phyloP scores from a whole-genome alignment of 1,140 invertebrate genomes.

The Drosophila azteca region DNA sequence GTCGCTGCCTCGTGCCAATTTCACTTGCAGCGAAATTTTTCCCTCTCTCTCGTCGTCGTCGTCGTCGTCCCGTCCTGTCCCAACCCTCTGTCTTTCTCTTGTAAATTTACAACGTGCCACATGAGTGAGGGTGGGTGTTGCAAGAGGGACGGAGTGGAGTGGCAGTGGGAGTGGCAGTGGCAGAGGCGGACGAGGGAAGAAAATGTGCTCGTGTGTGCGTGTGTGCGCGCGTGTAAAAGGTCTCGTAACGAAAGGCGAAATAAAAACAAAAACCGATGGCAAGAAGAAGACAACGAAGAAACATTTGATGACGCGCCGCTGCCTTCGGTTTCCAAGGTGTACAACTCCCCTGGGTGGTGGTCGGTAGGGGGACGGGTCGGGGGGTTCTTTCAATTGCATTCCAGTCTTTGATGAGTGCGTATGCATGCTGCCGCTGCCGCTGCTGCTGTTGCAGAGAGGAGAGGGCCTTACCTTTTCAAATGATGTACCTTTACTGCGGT shows the following conservation, averaged over 20 bases:
- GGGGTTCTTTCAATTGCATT: no score
- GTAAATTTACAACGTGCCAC: constrained; percentile 47
- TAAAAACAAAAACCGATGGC: constrained; percentile 76
- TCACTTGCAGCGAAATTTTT: constrained; percentile 65
- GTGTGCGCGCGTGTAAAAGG: constrained; percentile 70
- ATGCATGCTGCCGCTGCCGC: no score
- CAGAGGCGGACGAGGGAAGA: constrained; percentile 14
- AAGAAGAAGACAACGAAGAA: constrained; percentile 56
- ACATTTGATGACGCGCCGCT: constrained; percentile 23
- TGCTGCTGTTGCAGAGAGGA: no score
- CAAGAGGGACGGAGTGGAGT: no score
- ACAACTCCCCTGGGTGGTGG: no score
- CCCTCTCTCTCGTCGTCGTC: constrained; percentile 9
- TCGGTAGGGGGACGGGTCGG: no score
- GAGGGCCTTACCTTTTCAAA: no score
- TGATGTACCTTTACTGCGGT: no score
- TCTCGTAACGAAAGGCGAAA: constrained; percentile 75
- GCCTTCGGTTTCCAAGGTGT: no score
- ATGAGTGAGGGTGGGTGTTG: constrained; percentile 4
- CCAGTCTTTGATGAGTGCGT: no score
- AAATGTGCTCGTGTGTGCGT: constrained; percentile 41
- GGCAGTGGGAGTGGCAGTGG: not conserved
- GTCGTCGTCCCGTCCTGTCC: not conserved
- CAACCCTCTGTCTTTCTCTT: constrained; percentile 22
- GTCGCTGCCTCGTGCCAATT: constrained; percentile 66